Percentiles rank a stretch among this genome's conserved stretches.
Conservation (phyloP, 2,797 vertebrate genomes). For the Acrossocheilus wenchowensis region DNA sequence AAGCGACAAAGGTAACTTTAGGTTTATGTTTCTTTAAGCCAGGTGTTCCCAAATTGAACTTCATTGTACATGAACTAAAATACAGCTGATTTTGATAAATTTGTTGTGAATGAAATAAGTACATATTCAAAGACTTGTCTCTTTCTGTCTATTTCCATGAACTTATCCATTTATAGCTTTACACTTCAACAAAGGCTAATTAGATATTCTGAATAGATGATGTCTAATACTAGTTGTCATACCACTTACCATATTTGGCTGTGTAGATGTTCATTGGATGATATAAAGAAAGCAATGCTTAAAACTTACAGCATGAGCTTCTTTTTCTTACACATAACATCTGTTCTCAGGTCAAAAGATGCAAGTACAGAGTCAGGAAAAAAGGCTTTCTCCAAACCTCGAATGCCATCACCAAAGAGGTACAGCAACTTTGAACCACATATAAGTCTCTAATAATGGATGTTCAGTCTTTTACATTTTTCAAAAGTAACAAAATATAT, state of each 20-base stretch:
- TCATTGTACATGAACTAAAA: too few species aligned
- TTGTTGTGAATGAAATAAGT: too few species aligned
- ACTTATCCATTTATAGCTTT: not conserved
- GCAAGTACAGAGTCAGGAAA: not conserved
- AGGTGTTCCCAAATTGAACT: not conserved
- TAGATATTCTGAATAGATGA: not conserved
- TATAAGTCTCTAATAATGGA: not conserved
- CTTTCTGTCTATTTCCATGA: not conserved
- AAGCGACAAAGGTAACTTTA: constrained; percentile 9
- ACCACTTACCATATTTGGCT: not conserved
- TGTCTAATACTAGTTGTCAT: not conserved
- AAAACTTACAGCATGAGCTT: not conserved
- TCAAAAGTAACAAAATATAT: not conserved
- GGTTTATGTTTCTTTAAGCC: not conserved
- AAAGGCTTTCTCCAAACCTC: constrained; percentile 19
- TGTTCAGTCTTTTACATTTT: not conserved
- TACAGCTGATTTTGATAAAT: too few species aligned
- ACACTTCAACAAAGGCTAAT: not conserved
- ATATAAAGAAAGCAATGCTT: not conserved
- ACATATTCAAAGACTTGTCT: too few species aligned
- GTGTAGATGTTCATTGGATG: not conserved
- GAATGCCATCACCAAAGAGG: constrained; percentile 46
- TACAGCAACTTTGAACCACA: constrained; percentile 4
- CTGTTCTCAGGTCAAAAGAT: constrained; percentile 25
- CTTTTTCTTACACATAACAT: not conserved